Percentiles rank a stretch among this genome's conserved stretches.
phyloP scores from a whole-genome alignment of 2,888 invertebrate genomes.

The Hypomecis atomaria region DNA sequence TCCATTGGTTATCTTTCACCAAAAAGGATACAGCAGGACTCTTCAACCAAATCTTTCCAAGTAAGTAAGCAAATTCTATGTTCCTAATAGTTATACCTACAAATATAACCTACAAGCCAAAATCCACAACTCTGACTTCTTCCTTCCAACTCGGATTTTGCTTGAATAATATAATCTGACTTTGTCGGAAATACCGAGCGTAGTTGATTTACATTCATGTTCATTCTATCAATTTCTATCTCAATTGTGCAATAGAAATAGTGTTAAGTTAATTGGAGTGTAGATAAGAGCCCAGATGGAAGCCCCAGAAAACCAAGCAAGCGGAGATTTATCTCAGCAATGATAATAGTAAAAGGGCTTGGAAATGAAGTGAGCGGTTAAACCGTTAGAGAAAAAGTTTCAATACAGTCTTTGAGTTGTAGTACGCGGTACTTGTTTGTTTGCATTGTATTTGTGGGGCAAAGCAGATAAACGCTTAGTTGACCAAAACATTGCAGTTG shows the following conservation, averaged over 20 bases:
- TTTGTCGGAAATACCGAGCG: too few relatives aligned
- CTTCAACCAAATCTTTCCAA: too few relatives aligned
- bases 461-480: conserved; percentile 8
- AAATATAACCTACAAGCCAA: too few relatives aligned
- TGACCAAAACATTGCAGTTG: neutral
- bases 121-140: too few relatives aligned
- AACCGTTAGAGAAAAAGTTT: conserved; percentile 48
- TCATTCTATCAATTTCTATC: too few relatives aligned
- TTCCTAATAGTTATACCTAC: too few relatives aligned
- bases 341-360: conserved; percentile 34
- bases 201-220: too few relatives aligned
- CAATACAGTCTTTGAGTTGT: conserved; percentile 48
- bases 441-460: conserved; percentile 38
- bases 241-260: neutral
- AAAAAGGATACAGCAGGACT: too few relatives aligned
- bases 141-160: too few relatives aligned
- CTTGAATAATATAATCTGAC: too few relatives aligned
- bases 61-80: too few relatives aligned
- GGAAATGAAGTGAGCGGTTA: conserved; percentile 32
- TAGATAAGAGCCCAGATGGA: conserved; percentile 11
- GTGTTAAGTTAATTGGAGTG: conserved; percentile 20
- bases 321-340: conserved; percentile 25
- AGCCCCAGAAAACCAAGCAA: conserved; percentile 24
- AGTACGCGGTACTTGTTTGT: conserved; percentile 44
- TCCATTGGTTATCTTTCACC: too few relatives aligned